Percentiles rank a stretch among this genome's conserved stretches.
Evolutionary conservation across 53 echinoderm and acorn worm genomes (phyloP).

Genomic region (Antedon mediterranea): DNA sequence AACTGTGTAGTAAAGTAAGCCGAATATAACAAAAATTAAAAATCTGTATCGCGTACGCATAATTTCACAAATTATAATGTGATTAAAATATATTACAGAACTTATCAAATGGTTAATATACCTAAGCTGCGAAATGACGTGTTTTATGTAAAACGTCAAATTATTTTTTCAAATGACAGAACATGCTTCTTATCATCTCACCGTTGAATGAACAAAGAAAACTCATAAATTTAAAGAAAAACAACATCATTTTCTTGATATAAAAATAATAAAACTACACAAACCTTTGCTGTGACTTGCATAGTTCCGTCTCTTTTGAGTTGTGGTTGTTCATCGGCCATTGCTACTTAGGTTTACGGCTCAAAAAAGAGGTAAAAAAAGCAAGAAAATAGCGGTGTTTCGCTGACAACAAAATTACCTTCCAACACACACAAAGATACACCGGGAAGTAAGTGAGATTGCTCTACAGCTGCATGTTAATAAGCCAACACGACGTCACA

Average conservation of each 20-base stretch:
- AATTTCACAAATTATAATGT: no score
- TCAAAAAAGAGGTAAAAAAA: constrained; percentile 2
- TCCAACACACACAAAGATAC: not conserved
- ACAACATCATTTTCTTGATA: not conserved
- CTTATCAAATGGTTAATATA: no score
- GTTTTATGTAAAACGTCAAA: no score
- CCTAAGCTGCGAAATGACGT: no score
- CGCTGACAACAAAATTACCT: not conserved
- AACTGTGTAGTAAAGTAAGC: no score
- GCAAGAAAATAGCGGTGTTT: not conserved
- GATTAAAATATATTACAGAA: no score
- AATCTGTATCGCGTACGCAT: no score
- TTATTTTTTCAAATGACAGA: no score
- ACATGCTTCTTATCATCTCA: no score
- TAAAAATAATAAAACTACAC: not conserved
- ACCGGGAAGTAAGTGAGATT: not conserved
- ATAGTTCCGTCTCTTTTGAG: constrained; percentile 78
- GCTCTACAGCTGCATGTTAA: not conserved
- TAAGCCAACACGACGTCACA: not conserved
- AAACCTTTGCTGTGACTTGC: constrained; percentile 88
- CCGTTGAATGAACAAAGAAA: not conserved
- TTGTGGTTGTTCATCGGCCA: constrained; percentile 72
- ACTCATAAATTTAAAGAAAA: not conserved
- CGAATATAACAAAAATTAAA: no score
- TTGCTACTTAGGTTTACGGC: constrained; percentile 13